These are phyloP conservation scores for Rhinophrynus dorsalis DNA, from an alignment of 2,797 vertebrate genomes.

Conservation along the genomic window DNA sequence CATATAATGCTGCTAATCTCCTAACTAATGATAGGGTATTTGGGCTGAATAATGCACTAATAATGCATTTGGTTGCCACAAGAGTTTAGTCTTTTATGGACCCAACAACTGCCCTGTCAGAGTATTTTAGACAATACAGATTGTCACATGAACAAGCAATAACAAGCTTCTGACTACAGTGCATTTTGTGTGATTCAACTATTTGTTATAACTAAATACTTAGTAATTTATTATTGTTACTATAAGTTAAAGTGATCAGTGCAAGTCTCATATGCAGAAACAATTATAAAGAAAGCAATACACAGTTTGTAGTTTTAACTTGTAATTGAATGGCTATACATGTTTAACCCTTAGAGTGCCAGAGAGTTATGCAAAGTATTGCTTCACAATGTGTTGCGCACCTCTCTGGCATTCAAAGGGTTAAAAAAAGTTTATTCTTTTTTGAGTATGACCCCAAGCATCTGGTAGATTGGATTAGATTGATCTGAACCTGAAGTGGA, in stretches of 20 bases:
- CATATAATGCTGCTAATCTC: too few relatives aligned
- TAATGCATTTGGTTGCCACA: too few relatives aligned
- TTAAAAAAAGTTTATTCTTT: slow-evolving; percentile 5
- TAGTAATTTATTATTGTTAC: background rate
- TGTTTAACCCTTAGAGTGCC: too few relatives aligned
- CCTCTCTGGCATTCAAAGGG: too few relatives aligned
- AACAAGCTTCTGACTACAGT: background rate
- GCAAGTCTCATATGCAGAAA: background rate
- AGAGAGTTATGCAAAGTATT: too few relatives aligned
- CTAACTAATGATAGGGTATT: too few relatives aligned
- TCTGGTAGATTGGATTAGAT: background rate
- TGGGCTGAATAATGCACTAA: too few relatives aligned
- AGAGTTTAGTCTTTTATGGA: too few relatives aligned
- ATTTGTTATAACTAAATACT: background rate
- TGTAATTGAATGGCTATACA: background rate
- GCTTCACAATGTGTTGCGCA: too few relatives aligned
- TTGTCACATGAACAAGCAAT: background rate
- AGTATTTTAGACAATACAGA: background rate
- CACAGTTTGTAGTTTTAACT: background rate
- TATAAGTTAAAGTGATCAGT: background rate
- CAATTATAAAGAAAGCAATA: background rate
- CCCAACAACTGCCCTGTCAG: too few relatives aligned
- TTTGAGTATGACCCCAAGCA: background rate
- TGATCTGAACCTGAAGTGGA: background rate
- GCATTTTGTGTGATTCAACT: background rate